Percentiles rank a stretch among this genome's conserved stretches.
Evolutionary conservation across 2,888 invertebrate species (phyloP).

Genomic region (Halictus quadricinctus): DNA sequence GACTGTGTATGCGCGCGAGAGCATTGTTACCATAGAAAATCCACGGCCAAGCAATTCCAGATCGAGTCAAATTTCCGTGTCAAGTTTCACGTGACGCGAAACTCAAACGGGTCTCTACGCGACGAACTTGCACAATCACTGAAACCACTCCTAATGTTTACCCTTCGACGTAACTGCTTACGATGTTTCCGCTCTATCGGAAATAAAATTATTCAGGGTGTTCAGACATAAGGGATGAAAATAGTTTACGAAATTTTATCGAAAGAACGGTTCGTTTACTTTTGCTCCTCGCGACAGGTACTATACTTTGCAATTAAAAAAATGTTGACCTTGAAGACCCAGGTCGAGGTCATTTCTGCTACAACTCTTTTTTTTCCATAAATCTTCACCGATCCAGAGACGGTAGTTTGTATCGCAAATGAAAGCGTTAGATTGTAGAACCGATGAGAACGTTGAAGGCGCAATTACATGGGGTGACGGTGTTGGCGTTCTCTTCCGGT

Average conservation of each 20-base stretch:
- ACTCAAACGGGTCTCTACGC: not conserved
- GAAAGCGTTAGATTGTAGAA: not conserved
- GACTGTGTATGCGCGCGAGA: not conserved
- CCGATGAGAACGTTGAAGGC: not conserved
- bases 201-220: not conserved
- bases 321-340: no score
- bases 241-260: no score
- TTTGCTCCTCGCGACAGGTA: no score
- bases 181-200: not conserved
- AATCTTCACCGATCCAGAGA: no score
- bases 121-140: slow-evolving; percentile 3
- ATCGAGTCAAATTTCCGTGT: slow-evolving; percentile 1
- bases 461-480: not conserved
- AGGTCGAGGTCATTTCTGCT: no score
- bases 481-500: not conserved
- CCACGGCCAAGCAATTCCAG: not conserved
- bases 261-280: no score
- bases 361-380: no score
- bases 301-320: no score
- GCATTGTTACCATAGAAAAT: slow-evolving; percentile 5
- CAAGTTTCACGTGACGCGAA: slow-evolving; percentile 7
- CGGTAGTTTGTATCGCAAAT: not conserved
- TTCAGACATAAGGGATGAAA: no score
- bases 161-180: not conserved
- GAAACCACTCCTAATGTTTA: not conserved